Percentiles rank a stretch among this genome's conserved stretches.
phyloP scores from a whole-genome alignment of 2,888 invertebrate genomes.

The Eupithecia exiguata region DNA sequence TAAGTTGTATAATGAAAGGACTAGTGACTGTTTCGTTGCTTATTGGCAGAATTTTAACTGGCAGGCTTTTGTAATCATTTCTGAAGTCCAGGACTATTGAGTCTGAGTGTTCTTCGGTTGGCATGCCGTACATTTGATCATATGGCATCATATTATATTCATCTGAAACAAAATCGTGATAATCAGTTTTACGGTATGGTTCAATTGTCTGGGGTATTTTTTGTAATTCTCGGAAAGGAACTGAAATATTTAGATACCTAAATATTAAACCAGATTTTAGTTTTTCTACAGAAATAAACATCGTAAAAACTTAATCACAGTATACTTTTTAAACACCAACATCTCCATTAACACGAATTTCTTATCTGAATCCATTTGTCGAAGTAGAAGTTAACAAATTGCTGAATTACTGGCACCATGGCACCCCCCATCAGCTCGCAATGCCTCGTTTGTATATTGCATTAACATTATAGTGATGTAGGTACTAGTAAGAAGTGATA shows the following conservation, averaged over 20 bases:
- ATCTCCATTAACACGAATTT: conserved; percentile 71
- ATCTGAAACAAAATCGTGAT: conserved; percentile 55
- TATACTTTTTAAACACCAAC: conserved; percentile 59
- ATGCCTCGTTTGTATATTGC: conserved; percentile 43
- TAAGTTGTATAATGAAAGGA: conserved; percentile 60
- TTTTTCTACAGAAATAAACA: background rate
- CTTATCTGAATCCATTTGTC: conserved; percentile 74
- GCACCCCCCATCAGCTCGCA: conserved; percentile 48
- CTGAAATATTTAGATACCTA: background rate
- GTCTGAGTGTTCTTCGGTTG: conserved; percentile 5
- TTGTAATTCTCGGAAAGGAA: background rate
- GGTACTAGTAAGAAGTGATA: background rate
- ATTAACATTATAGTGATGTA: background rate
- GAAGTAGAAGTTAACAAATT: conserved; percentile 71
- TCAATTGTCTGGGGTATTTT: background rate
- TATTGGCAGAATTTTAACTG: conserved; percentile 40
- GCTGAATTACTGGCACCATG: conserved; percentile 59
- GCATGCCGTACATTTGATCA: conserved; percentile 9
- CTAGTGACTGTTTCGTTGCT: conserved; percentile 42
- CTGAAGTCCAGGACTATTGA: conserved; percentile 31
- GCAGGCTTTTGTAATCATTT: conserved; percentile 28
- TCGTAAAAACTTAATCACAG: conserved; percentile 37
- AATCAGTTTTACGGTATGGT: background rate
- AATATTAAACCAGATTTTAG: background rate
- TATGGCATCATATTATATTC: conserved; percentile 48